Percentiles rank a stretch among this genome's conserved stretches.
phyloP scores from a whole-genome alignment of 2,888 invertebrate species.

The Ormyrus labotus region DNA sequence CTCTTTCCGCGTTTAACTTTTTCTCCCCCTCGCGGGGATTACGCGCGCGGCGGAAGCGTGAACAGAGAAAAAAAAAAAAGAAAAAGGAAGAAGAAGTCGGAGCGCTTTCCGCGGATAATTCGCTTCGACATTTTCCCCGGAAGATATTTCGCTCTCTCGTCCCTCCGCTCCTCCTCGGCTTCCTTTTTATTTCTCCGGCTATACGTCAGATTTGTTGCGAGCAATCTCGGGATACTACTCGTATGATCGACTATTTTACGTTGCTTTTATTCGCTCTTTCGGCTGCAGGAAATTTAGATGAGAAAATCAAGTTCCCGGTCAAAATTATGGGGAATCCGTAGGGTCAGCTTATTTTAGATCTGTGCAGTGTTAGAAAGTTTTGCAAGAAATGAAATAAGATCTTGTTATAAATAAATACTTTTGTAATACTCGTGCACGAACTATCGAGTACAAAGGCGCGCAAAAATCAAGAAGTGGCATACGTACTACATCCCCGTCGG shows the following conservation, averaged over 20 bases:
- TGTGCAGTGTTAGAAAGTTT: neutral
- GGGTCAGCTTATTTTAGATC: neutral
- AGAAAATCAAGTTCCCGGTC: neutral
- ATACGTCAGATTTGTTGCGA: neutral
- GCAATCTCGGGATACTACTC: neutral
- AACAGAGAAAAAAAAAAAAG: too few relatives aligned
- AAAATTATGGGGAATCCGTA: neutral
- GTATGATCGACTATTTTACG: neutral
- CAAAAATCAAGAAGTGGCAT: too few relatives aligned
- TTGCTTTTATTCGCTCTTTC: neutral
- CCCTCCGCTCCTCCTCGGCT: neutral
- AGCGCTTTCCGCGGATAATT: slow-evolving; percentile 19
- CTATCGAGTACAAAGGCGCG: too few relatives aligned
- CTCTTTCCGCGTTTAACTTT: slow-evolving; percentile 23
- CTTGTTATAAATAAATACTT: too few relatives aligned
- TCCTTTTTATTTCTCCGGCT: neutral
- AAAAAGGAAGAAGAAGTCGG: neutral
- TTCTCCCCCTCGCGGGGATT: slow-evolving; percentile 17
- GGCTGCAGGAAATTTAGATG: neutral
- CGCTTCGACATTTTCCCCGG: neutral
- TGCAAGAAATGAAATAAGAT: neutral
- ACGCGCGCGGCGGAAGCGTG: neutral
- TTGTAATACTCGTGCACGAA: too few relatives aligned
- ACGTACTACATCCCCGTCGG: too few relatives aligned
- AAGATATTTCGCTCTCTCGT: neutral